Conservation (phyloP, 2,888 invertebrate species). For the Cryptocephalus moraei region DNA sequence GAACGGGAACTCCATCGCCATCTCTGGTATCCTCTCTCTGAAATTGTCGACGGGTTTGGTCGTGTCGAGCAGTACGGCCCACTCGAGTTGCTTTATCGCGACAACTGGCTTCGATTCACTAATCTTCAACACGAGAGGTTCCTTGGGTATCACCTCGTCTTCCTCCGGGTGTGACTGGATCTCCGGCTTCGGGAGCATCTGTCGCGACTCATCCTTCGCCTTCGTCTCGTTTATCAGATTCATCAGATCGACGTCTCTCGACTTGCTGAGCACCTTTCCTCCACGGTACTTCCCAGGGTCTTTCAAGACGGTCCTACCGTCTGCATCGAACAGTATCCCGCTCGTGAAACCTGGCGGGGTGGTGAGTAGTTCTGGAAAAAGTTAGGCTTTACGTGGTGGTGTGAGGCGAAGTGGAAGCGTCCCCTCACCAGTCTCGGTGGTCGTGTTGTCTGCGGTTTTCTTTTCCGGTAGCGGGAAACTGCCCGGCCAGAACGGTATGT, state of each 20-base stretch:
- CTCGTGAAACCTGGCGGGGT: conserved; percentile 58
- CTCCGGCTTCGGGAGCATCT: conserved; percentile 6
- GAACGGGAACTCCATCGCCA: conserved; percentile 81
- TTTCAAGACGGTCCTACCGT: conserved; percentile 30
- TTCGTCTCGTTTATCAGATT: background rate
- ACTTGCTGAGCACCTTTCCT: conserved; percentile 1
- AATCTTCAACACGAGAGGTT: conserved; percentile 59
- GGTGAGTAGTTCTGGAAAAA: conserved; percentile 27
- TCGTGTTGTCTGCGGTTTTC: conserved; percentile 36
- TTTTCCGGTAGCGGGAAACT: conserved; percentile 49
- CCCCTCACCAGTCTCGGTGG: background rate
- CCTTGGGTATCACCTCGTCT: conserved; percentile 31
- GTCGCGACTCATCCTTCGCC: conserved; percentile 17
- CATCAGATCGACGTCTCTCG: conserved; percentile 1
- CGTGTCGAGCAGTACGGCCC: conserved; percentile 83
- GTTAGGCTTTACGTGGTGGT: background rate
- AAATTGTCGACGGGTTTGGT: conserved; percentile 73
- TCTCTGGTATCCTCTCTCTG: conserved; percentile 65
- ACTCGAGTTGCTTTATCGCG: conserved; percentile 53
- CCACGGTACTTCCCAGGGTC: too few relatives aligned
- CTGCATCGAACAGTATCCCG: conserved; percentile 47
- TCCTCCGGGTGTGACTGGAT: conserved; percentile 17
- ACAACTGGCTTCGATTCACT: conserved; percentile 41
- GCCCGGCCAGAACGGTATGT: conserved; percentile 83
- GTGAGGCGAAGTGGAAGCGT: background rate